Base-by-base conservation (phyloP, 2,888 invertebrate genomes). In the Ormyrus labotus region DNA sequence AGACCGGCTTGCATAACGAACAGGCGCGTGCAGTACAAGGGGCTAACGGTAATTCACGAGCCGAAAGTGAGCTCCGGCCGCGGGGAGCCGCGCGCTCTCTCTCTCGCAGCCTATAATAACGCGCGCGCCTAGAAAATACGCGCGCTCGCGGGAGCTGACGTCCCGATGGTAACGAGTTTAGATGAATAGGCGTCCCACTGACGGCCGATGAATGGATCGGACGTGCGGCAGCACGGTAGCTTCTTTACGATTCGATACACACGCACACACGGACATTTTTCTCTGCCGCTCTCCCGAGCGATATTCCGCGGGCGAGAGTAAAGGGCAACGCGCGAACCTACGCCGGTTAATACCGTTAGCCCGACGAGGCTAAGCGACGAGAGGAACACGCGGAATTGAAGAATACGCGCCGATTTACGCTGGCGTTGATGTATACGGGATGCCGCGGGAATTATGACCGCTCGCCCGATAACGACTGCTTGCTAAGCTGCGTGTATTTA, bases 161-260 rank as follows among this genome's bases (percentile, higher is more conserved):
- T 71, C 45, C 55, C 64, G 81, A 75, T 71, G 76, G 79, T 76
- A 75, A 82, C 71, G 81, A 82, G 76, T 68, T 76, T 58, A 63
- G 71, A 69, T 77, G 80, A 82, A 80, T 69, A 82, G 79, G 57
- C 72, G 61, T 77, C 80, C 77, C 77, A 73, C 82, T 82, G 79
- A 64, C 63, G 55, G 61, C 45, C 68, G 48, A 73, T 77, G 69
- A 80, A 80, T 80, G 63, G 68, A 72, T 63, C 68, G 76, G 72
- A 61, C 60, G 78, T 61, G 63, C 65, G 34, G 34, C 64, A 55
- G 63, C 76, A 34, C 63, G 9, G 34, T 57, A 51, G 57, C 65
- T 51, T 50, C 51, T 51, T 77, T 73, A 81, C 77, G 72, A 80
- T 61, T 57, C 71, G 51, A 72, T 76, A 67, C 58, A 53, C 63